phyloP scores from a whole-genome alignment of 1,140 invertebrate genomes.

The Lepidurus apus region DNA sequence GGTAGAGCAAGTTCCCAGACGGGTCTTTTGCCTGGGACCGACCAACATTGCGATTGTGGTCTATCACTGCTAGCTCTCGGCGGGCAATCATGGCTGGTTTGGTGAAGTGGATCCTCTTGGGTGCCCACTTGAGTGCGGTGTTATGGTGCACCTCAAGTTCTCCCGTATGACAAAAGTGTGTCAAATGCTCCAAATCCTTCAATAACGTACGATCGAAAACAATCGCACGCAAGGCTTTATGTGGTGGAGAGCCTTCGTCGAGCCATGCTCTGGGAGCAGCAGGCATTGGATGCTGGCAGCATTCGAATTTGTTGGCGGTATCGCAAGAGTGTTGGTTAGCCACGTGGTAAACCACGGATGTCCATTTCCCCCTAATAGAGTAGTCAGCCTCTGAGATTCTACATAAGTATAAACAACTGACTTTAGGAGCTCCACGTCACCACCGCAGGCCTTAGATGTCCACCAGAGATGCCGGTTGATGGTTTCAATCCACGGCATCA shows the following conservation, averaged over 20 bases:
- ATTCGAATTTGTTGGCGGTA: background rate
- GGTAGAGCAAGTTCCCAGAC: background rate
- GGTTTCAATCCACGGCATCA: background rate
- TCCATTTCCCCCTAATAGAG: background rate
- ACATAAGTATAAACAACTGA: background rate
- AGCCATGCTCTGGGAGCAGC: background rate
- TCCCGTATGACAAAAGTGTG: background rate
- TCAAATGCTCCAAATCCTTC: constrained; percentile 7
- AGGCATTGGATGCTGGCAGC: background rate
- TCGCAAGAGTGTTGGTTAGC: background rate
- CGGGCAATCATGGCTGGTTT: background rate
- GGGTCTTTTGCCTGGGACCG: background rate
- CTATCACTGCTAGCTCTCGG: background rate
- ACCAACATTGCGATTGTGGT: background rate
- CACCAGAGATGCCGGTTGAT: constrained; percentile 16
- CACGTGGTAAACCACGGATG: background rate
- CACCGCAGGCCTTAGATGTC: background rate
- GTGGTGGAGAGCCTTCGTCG: background rate
- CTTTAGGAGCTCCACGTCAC: constrained; percentile 14
- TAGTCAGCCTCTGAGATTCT: background rate
- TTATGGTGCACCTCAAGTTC: background rate
- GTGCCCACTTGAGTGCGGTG: background rate
- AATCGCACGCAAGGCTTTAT: background rate
- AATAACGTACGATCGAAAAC: background rate
- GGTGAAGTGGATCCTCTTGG: constrained; percentile 1